A percentile compares a stretch with the other conserved stretches of the same genome.
Conservation (phyloP, 2,888 invertebrate species). For the Dusona sp. region DNA sequence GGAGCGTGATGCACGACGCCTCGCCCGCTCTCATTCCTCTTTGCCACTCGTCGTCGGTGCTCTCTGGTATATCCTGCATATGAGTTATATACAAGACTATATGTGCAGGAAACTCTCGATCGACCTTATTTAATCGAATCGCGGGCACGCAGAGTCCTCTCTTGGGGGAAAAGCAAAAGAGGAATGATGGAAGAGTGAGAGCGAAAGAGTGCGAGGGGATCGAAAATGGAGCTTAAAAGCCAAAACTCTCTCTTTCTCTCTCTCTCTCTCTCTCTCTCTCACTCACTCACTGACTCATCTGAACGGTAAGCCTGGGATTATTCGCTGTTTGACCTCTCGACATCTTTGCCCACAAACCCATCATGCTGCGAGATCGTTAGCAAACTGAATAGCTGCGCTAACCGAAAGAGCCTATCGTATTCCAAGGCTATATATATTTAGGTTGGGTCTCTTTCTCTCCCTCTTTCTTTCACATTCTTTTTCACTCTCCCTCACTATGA, state of each 20-base stretch:
- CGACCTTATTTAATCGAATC: slow-evolving; percentile 65
- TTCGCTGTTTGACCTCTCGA: slow-evolving; percentile 63
- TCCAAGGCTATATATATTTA: slow-evolving; percentile 12
- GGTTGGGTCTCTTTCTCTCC: background rate
- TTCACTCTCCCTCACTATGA: background rate
- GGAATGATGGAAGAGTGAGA: slow-evolving; percentile 54
- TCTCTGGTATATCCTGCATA: slow-evolving; percentile 27
- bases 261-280: background rate
- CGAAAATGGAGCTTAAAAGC: slow-evolving; percentile 44
- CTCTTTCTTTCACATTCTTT: background rate
- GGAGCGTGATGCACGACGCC: slow-evolving; percentile 68
- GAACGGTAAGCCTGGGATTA: slow-evolving; percentile 39
- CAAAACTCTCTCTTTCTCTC: background rate
- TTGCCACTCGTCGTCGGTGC: slow-evolving; percentile 32
- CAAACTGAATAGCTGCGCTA: slow-evolving; percentile 49
- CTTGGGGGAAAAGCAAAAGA: slow-evolving; percentile 60
- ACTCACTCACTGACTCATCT: slow-evolving; percentile 25
- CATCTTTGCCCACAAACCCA: slow-evolving; percentile 59
- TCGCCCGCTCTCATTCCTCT: slow-evolving; percentile 33
- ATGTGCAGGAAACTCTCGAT: slow-evolving; percentile 50
- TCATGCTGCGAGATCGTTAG: slow-evolving; percentile 57
- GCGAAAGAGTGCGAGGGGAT: slow-evolving; percentile 48
- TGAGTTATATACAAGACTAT: slow-evolving; percentile 7
- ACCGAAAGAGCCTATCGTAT: slow-evolving; percentile 38
- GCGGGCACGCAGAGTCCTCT: slow-evolving; percentile 59